Evolutionary conservation across 2,888 invertebrate species (phyloP).

Genomic region (Acholoe squamosa): DNA sequence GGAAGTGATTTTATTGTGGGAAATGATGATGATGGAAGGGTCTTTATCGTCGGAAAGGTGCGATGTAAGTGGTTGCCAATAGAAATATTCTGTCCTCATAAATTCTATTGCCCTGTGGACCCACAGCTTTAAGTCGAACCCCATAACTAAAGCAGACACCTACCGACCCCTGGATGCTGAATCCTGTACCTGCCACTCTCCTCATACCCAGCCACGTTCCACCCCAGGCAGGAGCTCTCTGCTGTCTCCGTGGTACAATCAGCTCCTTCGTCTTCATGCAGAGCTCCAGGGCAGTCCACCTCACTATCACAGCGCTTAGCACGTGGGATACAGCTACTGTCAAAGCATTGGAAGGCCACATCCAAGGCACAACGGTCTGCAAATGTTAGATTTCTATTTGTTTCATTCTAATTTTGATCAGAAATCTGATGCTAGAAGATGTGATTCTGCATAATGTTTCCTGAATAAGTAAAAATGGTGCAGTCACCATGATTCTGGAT

Average conservation of each 20-base stretch:
- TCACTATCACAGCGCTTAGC: conserved; percentile 78
- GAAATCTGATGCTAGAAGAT: no score
- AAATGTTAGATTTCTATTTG: not conserved
- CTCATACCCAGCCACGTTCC: not conserved
- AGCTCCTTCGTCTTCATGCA: conserved; percentile 73
- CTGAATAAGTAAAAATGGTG: no score
- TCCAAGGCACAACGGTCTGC: conserved; percentile 24
- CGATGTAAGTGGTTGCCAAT: no score
- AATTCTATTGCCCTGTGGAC: no score
- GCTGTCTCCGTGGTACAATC: conserved; percentile 22
- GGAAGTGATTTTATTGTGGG: no score
- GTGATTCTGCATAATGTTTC: no score
- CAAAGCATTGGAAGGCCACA: conserved; percentile 64
- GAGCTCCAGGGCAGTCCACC: conserved; percentile 79
- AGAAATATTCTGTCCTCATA: no score
- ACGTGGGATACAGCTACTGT: conserved; percentile 57
- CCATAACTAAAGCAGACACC: not conserved
- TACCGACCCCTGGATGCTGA: conserved; percentile 8
- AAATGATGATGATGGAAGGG: no score
- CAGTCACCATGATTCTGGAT: no score
- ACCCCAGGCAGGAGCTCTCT: conserved; percentile 23
- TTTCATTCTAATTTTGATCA: no score
- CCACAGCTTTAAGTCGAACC: no score
- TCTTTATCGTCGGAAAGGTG: no score
- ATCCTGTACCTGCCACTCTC: conserved; percentile 11